These are phyloP conservation scores for Cyclophora albipunctata DNA, from an alignment of 2,888 invertebrate genomes.

Conservation along the genomic window DNA sequence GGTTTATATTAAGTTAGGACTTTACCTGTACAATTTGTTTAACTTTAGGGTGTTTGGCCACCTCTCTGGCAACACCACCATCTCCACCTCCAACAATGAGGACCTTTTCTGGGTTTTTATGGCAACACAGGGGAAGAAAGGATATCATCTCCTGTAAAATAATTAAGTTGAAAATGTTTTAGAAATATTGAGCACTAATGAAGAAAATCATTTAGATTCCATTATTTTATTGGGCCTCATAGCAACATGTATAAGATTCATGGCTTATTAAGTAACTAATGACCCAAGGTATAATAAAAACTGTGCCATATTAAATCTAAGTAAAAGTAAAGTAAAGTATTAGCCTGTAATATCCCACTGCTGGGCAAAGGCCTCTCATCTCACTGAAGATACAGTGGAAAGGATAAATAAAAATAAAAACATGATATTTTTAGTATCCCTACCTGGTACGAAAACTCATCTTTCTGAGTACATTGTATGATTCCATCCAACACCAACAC, in stretches of 20 bases:
- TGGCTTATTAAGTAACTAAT: too few species aligned
- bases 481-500: constrained; percentile 95
- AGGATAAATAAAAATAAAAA: too few species aligned
- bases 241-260: too few species aligned
- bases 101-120: constrained; percentile 92
- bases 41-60: constrained; percentile 93
- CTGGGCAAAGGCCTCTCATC: too few species aligned
- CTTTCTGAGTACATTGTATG: constrained; percentile 96
- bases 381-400: too few species aligned
- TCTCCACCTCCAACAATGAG: constrained; percentile 98
- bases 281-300: too few species aligned
- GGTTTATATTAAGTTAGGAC: too few species aligned
- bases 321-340: too few species aligned
- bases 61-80: constrained; percentile 97
- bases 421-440: neutral
- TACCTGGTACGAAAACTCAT: constrained; percentile 96
- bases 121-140: constrained; percentile 92
- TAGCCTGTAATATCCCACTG: too few species aligned
- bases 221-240: too few species aligned
- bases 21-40: constrained; percentile 82
- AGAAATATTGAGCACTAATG: neutral
- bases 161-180: constrained; percentile 1
- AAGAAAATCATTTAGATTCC: too few species aligned
- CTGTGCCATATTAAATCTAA: too few species aligned
- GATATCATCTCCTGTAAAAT: constrained; percentile 90